Evolutionary conservation across 2,797 vertebrate genomes (phyloP), one percentile per base, ranked within the genome.

Genomic region (Gorsachius magnificus): DNA sequence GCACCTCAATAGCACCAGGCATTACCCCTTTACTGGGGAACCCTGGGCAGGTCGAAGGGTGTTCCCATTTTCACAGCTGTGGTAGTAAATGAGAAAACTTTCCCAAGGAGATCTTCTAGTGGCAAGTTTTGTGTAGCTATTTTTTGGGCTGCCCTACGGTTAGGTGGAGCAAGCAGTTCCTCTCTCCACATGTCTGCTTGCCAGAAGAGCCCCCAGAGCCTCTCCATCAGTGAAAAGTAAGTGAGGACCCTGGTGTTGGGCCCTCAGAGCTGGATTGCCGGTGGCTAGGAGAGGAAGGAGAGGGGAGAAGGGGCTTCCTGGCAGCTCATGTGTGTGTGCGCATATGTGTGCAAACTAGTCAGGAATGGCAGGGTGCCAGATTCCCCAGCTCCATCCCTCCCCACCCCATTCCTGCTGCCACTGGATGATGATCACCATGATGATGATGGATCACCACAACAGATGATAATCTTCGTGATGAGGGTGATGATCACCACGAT

Each of bases 261-360:
- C n/a, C 43, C 69, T 71, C 0, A 2, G 70, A 61, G 21, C 16
- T 0, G 2, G 36, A 25, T 41, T 41, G 70, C 19, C 1, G 0
- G 20, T 33, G 65, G 33, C 28, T 38, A 26, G 53, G 41, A 43
- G 65, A 64, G 31, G 35, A 45, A 43, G 31, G 29, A 41, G 41
- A n/a, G n/a, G n/a, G 45, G 24, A 53, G 36, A 63, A 65, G 14
- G 24, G 28, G 35, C 20, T 86, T 71, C 36, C 36, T 79, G 74
- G 25, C 20, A 74, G 25, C 26, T 33, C 2, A 16, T 16, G 0
- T 25, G 25, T 28, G 13, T 25, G 8, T 9, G 24, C 11, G 17
- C 14, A 7, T 9, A 1, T 3, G 1, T 16, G 9, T 22, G 35
- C 2, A 5, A 71, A 51, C 43, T 31, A 81, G n/a, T 43, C 31